Evolutionary conservation across 2,113 vertebrate genomes (phyloP), one percentile per base, ranked within the genome.

Genomic region (Chloroceryle aenea): DNA sequence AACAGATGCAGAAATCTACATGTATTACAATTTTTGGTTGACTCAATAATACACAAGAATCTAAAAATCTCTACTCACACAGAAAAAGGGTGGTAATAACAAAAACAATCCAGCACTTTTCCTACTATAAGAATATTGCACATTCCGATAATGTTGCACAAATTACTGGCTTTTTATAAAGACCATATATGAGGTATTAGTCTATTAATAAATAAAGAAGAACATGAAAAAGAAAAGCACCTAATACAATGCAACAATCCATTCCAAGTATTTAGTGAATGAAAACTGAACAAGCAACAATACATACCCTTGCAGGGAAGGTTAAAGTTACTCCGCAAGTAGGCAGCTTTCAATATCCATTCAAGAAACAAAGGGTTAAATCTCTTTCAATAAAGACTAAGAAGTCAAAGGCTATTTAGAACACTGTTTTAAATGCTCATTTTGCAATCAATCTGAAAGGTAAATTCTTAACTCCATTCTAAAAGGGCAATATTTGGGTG

Each of bases 151-250:
- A 93, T 13, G 97, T 97, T 97, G 94, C 96, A 98, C 95, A 95
- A 94, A 87, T 97, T 93, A 98, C 97, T 98, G 97, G 97, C 98
- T 98, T 97, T 97, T 95, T 93, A 97, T 96, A 97, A 96, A 97
- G 95, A 93, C 96, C 96, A 96, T 95, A 97, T 82, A 96, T 98
- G 98, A 98, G 98, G 98, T 98, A 98, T 98, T 98, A 98, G 97
- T 98, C 96, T 95, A 97, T 97, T 94, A 97, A 97, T 97, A 98
- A 97, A 97, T 97, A 97, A 97, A 97, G 87, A 92, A 97, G 87
- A 92, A 97, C 66, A 89, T 45, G 8, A 93, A 92, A 90, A 88
- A 82, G 88, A 86, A 80, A 97, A 97, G 92, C 92, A 97, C 81
- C 93, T 93, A 95, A 95, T 78, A 56, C 36, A 91, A 96, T 4